A percentile compares a stretch with the other conserved stretches of the same genome.
These are phyloP conservation scores for Epsilonema sp. DNA, from an alignment of 2,888 invertebrate genomes.

Conservation along the genomic window DNA sequence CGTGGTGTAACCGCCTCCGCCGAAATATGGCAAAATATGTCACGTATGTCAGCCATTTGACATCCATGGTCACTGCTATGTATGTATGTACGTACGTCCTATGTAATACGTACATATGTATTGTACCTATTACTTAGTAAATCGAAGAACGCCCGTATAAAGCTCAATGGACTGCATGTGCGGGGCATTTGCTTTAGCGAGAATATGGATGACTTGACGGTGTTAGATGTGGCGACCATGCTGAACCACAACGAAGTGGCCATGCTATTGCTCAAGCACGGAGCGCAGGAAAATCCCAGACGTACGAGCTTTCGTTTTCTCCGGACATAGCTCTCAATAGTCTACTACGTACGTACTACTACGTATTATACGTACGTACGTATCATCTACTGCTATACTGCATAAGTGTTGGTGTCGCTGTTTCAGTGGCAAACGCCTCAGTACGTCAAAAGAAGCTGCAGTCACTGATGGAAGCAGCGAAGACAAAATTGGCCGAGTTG, in stretches of 20 bases:
- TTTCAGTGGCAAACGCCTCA: slow-evolving; percentile 2
- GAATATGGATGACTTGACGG: slow-evolving; percentile 67
- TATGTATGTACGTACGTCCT: too few species aligned
- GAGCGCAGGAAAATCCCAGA: slow-evolving; percentile 33
- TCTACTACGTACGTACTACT: too few species aligned
- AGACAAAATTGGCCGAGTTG: slow-evolving; percentile 3
- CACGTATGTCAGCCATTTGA: too few species aligned
- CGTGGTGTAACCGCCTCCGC: too few species aligned
- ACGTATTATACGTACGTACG: background rate
- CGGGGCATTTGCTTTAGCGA: slow-evolving; percentile 46
- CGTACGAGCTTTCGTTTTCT: slow-evolving; percentile 28
- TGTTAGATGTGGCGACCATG: slow-evolving; percentile 76
- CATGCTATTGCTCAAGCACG: slow-evolving; percentile 57
- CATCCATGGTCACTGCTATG: too few species aligned
- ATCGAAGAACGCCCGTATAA: too few species aligned
- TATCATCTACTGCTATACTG: too few species aligned
- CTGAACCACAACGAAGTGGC: slow-evolving; percentile 68
- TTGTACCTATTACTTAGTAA: too few species aligned
- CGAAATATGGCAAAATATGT: too few species aligned
- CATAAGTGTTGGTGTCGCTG: too few species aligned
- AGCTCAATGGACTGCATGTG: too few species aligned
- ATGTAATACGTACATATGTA: too few species aligned
- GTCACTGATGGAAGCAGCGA: background rate
- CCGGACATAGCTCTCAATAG: background rate
- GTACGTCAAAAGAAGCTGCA: slow-evolving; percentile 1